These are phyloP conservation scores for Abramis brama DNA, from an alignment of 2,113 vertebrate species.

Conservation along the genomic window DNA sequence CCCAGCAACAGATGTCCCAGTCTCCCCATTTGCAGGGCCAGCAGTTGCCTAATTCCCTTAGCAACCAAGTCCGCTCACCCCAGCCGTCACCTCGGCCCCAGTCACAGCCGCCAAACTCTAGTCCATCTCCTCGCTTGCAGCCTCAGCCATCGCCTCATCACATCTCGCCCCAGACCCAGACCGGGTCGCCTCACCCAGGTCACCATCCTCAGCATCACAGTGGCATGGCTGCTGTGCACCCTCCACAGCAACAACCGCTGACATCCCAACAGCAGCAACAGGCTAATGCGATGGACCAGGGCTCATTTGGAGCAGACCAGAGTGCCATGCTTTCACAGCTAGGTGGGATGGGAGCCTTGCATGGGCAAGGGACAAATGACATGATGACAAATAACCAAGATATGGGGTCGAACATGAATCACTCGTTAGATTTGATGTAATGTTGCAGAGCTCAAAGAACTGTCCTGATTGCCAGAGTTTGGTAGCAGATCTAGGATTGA, in stretches of 20 bases:
- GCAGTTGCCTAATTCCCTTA: conserved; percentile 83
- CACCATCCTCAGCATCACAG: conserved; percentile 78
- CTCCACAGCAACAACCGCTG: conserved; percentile 77
- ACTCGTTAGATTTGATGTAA: conserved; percentile 95
- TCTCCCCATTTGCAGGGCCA: conserved; percentile 92
- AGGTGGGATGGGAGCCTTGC: conserved; percentile 89
- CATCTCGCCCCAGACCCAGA: conserved; percentile 91
- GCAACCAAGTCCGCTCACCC: conserved; percentile 94
- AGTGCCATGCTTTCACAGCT: conserved; percentile 92
- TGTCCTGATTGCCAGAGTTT: conserved; percentile 56
- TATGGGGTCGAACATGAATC: conserved; percentile 87
- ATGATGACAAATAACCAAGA: conserved; percentile 91
- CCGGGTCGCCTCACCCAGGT: conserved; percentile 87
- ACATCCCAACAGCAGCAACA: conserved; percentile 85
- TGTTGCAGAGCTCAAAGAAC: conserved; percentile 74
- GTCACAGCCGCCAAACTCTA: conserved; percentile 94
- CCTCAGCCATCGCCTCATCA: conserved; percentile 96
- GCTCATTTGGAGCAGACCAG: conserved; percentile 75
- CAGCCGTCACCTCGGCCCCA: conserved; percentile 93
- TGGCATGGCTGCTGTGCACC: conserved; percentile 78
- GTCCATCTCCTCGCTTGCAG: conserved; percentile 96
- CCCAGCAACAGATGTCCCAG: conserved; percentile 78
- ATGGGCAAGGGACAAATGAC: conserved; percentile 87
- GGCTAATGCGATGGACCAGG: conserved; percentile 77
- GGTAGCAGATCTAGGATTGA: conserved; percentile 63